Evolutionary conservation across 1,140 invertebrate genomes (phyloP), one percentile per base, ranked within the genome.

Genomic region (Branchinecta lindahli): DNA sequence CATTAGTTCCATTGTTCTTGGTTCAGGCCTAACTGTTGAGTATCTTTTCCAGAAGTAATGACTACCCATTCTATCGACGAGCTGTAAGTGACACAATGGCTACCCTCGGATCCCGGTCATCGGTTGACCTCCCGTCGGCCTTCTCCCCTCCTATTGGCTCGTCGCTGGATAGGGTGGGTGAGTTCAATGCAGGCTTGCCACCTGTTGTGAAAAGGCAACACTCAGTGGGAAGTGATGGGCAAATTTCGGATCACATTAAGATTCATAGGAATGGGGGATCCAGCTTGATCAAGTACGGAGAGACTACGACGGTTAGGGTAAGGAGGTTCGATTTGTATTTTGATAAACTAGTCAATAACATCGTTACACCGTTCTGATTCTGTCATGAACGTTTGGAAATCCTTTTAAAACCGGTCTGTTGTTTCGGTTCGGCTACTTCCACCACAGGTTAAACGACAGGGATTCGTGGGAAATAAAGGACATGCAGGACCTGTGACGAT

Each of bases 241-340:
- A 20, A 15, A 15, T 61, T 12, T 12, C 12, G 18, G 52, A 61
- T 61, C 52, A 61, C 18, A 61, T 61, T 15, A 61, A 20, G 18
- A 61, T 61, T 61, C 52, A 61, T 61, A 61, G 52, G 18, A 61
- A 61, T 61, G 52, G 12, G 12, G 52, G 52, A 61, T 15, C 52
- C 12, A 61, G 52, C 18, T 12, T 61, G 52, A 20, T 61, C 18
- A 61, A 61, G 18, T 61, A 61, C 18, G 52, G 52, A 61, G 12
- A 12, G 6, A 61, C 12, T 1, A 61, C 52, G 18, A 61, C 52
- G 12, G 52, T 61, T 15, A 61, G 18, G 52, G 52, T 61, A 20
- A 61, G 52, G 33, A 33, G 33, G 33, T 33, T 33, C 5, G 33
- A 33, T 33, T 33, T 33, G 33, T 5, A 33, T 33, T 33, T 33